Evolutionary conservation across 2,113 vertebrate species (phyloP), one percentile per base, ranked within the genome.

Genomic region (Burhinus bistriatus): DNA sequence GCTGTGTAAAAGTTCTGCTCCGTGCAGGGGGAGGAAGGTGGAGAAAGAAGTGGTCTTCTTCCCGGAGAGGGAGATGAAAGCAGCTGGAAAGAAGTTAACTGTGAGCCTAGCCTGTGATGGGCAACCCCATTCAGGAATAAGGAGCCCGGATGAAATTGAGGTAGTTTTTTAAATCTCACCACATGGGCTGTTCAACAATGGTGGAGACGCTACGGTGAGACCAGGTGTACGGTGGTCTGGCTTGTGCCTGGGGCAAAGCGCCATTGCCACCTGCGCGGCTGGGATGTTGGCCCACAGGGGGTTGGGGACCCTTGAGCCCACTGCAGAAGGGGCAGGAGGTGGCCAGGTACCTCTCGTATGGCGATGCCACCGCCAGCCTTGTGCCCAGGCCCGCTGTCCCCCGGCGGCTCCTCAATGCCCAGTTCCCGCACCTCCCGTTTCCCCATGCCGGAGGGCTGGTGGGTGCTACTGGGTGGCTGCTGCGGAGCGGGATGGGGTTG

Each of bases 161-260:
- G 38, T 51, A 32, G 47, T 5, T 32, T 20, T 54, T 13, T 3
- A 14, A 16, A 25, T 52, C 38, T 19, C 3, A 0, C 16, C 3
- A 0, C 1, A 0, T 0, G 12, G 25, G 16, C 9, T 13, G 47
- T 3, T 44, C 4, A 0, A 0, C 45, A 20, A 21, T 5, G 49
- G 49, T 23, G 49, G 49, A 22, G 52, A 26, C 73, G 47, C 40
- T 8, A 18, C 1, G 47, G 40, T 9, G 57, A 4, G 14, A 6
- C 22, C 34, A 3, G 11, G 12, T 1, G 11, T 5, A 17, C 0
- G 19, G 19, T 7, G 52, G 21, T 4, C 11, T 36, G 49, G 4
- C 8, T 6, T 5, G 16, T 8, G 11, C 11, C 14, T 1, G 17
- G 6, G 21, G 64, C 5, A 6, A 30, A 5, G 8, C 0, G 12